Conservation (phyloP, 1,140 invertebrate genomes). For the Bombus ignitus region DNA sequence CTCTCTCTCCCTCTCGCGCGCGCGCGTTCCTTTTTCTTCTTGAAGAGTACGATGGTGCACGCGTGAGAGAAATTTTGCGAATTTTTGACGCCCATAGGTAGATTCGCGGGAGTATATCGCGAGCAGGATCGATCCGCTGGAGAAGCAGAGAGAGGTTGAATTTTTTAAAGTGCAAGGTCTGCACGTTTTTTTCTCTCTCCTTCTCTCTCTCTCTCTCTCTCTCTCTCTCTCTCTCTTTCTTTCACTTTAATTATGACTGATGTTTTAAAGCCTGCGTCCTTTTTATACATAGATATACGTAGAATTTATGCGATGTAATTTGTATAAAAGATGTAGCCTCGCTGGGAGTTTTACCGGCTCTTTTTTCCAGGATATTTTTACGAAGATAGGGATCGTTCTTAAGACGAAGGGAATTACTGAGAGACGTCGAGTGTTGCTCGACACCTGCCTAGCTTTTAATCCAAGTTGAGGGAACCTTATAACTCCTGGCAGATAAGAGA, state of each 20-base stretch:
- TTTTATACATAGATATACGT: background rate
- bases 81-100: background rate
- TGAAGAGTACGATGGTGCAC: too few relatives aligned
- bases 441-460: background rate
- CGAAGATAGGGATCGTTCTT: background rate
- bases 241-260: slow-evolving; percentile 2
- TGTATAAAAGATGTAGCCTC: background rate
- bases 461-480: background rate
- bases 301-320: background rate
- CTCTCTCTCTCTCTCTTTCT: too few relatives aligned
- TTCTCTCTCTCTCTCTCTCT: background rate
- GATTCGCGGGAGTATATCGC: background rate
- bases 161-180: slow-evolving; percentile 15
- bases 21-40: too few relatives aligned
- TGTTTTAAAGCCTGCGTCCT: too few relatives aligned
- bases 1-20: background rate
- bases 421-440: background rate
- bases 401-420: background rate
- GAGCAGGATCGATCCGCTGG: background rate
- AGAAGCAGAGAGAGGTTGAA: background rate
- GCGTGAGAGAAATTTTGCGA: background rate
- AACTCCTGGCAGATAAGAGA: background rate
- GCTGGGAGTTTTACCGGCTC: background rate
- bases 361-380: background rate
- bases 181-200: background rate